These are phyloP conservation scores for Ceratitis capitata DNA, from an alignment of 1,140 invertebrate species.

Conservation along the genomic window DNA sequence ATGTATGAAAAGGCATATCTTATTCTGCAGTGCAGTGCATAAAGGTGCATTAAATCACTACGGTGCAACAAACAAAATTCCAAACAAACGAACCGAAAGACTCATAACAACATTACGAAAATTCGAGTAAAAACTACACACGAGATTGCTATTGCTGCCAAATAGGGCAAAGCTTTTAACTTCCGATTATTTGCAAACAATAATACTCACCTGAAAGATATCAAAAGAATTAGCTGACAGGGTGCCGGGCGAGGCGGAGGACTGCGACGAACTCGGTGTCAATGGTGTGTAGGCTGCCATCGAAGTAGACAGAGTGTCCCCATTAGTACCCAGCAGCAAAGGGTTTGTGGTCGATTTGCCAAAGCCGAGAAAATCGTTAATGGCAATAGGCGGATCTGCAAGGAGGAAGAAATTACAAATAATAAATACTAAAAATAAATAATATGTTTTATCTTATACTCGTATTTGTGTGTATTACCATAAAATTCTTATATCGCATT, in stretches of 20 bases:
- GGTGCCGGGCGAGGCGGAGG: constrained; percentile 60
- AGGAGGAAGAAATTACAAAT: no score
- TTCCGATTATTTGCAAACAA: background rate
- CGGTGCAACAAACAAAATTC: background rate
- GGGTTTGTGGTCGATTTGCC: constrained; percentile 48
- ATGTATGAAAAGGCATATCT: background rate
- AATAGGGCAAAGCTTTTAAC: background rate
- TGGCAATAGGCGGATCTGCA: constrained; percentile 57
- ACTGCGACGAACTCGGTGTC: constrained; percentile 62
- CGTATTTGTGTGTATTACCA: background rate
- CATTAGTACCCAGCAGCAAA: constrained; percentile 40
- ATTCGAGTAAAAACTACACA: background rate
- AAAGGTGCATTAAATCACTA: background rate
- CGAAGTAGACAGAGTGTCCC: constrained; percentile 43
- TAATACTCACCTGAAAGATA: constrained; percentile 61
- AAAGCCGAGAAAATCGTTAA: constrained; percentile 61
- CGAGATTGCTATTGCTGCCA: background rate
- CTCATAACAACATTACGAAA: background rate
- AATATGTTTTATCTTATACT: background rate
- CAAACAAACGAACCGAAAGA: no score
- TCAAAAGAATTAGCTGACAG: constrained; percentile 54
- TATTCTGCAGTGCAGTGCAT: background rate
- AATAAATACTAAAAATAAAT: background rate
- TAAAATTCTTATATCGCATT: no score
- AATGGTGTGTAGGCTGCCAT: constrained; percentile 53